Evolutionary conservation across 37 sponge, comb jelly and placozoan genomes (phyloP).

Genomic region (Theonella swinhoei): DNA sequence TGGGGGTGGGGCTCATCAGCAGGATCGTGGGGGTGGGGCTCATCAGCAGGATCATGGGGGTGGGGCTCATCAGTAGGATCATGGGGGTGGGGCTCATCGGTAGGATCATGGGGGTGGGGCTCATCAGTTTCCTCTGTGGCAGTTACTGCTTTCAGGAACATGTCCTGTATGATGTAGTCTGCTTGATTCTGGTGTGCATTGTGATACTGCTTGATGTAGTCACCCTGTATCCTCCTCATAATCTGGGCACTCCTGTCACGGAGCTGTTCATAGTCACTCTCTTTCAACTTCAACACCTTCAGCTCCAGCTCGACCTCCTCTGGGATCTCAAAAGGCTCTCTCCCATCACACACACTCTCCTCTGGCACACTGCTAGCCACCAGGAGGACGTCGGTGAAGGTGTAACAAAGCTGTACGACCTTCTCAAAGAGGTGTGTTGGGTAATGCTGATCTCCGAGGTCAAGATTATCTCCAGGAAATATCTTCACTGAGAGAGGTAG

Average conservation of each 20-base stretch:
- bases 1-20: too few species aligned
- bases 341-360: background rate
- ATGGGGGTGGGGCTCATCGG: background rate
- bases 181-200: background rate
- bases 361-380: background rate
- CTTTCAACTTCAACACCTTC: background rate
- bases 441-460: background rate
- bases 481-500: background rate
- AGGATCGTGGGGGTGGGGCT: too few species aligned
- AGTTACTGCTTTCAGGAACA: background rate
- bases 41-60: too few species aligned
- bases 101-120: background rate
- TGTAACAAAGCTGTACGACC: background rate
- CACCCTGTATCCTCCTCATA: background rate
- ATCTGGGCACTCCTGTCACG: background rate
- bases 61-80: background rate
- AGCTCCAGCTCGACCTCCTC: background rate
- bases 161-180: background rate
- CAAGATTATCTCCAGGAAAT: background rate
- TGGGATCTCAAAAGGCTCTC: background rate
- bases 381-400: background rate
- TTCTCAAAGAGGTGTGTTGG: background rate
- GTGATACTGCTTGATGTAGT: background rate
- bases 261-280: background rate
- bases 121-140: background rate